Percentiles rank a stretch among this genome's conserved stretches.
phyloP scores from a whole-genome alignment of 2,888 invertebrate species.

The Aethes cnicana region DNA sequence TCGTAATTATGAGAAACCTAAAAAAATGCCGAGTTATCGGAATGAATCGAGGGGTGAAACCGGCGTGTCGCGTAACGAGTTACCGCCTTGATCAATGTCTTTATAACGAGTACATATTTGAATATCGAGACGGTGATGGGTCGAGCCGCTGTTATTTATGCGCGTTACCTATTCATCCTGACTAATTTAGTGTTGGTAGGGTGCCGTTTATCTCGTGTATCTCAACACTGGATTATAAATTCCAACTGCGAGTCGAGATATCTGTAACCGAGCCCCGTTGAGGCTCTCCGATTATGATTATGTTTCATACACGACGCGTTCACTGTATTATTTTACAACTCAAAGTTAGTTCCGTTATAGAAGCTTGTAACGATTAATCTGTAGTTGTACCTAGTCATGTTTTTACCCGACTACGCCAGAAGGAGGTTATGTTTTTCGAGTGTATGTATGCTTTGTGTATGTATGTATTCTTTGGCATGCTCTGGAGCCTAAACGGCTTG shows the following conservation, averaged over 20 bases:
- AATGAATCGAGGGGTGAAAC: slow-evolving; percentile 46
- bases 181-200: slow-evolving; percentile 57
- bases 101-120: slow-evolving; percentile 50
- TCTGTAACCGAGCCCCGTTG: slow-evolving; percentile 53
- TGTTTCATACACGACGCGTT: slow-evolving; percentile 48
- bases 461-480: no score
- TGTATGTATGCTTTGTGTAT: no score
- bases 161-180: slow-evolving; percentile 50
- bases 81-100: slow-evolving; percentile 58
- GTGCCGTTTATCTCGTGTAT: slow-evolving; percentile 58
- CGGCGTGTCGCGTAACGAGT: slow-evolving; percentile 48
- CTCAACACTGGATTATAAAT: slow-evolving; percentile 50
- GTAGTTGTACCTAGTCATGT: no score
- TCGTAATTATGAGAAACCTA: slow-evolving; percentile 53
- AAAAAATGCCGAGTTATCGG: slow-evolving; percentile 44
- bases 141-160: slow-evolving; percentile 43
- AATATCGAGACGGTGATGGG: slow-evolving; percentile 44
- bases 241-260: slow-evolving; percentile 45
- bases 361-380: slow-evolving; percentile 32
- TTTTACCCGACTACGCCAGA: no score
- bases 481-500: no score
- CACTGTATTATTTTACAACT: slow-evolving; percentile 44
- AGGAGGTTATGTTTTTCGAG: no score
- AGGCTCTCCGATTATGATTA: slow-evolving; percentile 51
- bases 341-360: slow-evolving; percentile 38